Base-by-base conservation (phyloP, 2,113 vertebrate genomes). In the Aegotheles bennettii region DNA sequence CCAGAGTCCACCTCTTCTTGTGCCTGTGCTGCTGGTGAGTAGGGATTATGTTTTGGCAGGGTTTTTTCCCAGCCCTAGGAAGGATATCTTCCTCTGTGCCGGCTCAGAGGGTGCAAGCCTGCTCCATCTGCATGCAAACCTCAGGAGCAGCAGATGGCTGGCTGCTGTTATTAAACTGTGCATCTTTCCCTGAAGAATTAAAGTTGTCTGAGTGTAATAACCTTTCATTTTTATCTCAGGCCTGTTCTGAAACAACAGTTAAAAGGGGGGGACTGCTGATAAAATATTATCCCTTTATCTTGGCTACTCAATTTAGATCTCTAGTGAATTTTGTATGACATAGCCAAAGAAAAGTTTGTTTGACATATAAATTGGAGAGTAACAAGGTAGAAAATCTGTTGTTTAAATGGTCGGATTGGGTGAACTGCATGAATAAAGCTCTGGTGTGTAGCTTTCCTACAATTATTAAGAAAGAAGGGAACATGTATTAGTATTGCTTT, bases 121-220 rank as follows among this genome's bases (percentile, higher is more conserved):
- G 82, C 43, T 84, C 74, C 78, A 87, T 95, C 93, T 96, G 92
- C 92, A 91, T 92, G 54, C 79, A 78, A 51, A 48, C 79, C 54
- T 88, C 3, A 1, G 78, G 47, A 96, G 83, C 1, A 90, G 90
- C 93, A 96, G 94, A 94, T 96, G 94, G 90, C 79, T 89, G 81
- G 42, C 90, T 93, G 81, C 89, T 91, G 78, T 78, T 95, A 84
- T 82, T 96, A 93, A 94, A 89, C 51, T 61, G 51, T 56, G 83
- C 64, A 12, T 91, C 79, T 94, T 94, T 90, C 90, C 82, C 75
- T 77, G 50, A 94, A 95, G 84, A 93, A 93, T 96, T 96, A 95
- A 88, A 50, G 38, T 94, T 96, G 74, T 85, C 35, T 11, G 14
- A 94, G 90, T 90, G 84, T 84, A 94, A 95, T 91, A 95, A 90